Evolutionary conservation across 2,797 vertebrate genomes (phyloP).

Genomic region (Protosalanx chinensis): DNA sequence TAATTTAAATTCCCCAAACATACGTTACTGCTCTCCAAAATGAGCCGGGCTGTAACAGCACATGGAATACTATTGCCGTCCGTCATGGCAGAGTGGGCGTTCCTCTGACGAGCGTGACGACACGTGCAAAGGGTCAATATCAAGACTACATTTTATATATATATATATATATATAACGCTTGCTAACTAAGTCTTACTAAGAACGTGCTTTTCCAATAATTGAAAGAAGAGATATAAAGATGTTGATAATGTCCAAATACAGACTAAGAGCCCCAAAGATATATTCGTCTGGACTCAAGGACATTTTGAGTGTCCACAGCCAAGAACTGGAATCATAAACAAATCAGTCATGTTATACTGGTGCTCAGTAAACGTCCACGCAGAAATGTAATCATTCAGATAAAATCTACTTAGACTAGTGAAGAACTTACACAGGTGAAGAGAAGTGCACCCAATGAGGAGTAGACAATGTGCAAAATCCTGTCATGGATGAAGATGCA

Average conservation of each 20-base stretch:
- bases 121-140: too few species aligned
- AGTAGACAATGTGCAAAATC: constrained; percentile 89
- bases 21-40: too few species aligned
- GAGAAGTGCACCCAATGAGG: constrained; percentile 87
- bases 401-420: background rate
- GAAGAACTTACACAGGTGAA: constrained; percentile 85
- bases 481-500: constrained; percentile 90
- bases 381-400: background rate
- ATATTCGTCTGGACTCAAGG: constrained; percentile 89
- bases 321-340: constrained; percentile 74
- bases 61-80: too few species aligned
- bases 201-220: constrained; percentile 71
- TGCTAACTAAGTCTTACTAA: constrained; percentile 29
- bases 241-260: constrained; percentile 91
- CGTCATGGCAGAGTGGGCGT: too few species aligned
- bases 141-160: too few species aligned
- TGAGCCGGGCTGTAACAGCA: too few species aligned
- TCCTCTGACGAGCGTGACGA: too few species aligned
- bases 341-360: constrained; percentile 1
- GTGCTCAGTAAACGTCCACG: background rate
- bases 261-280: constrained; percentile 87
- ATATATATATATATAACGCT: background rate
- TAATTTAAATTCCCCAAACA: too few species aligned
- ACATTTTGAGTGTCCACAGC: constrained; percentile 89
- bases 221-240: constrained; percentile 85